Conservation (phyloP, 1,140 invertebrate genomes). For the Heliconius congener region DNA sequence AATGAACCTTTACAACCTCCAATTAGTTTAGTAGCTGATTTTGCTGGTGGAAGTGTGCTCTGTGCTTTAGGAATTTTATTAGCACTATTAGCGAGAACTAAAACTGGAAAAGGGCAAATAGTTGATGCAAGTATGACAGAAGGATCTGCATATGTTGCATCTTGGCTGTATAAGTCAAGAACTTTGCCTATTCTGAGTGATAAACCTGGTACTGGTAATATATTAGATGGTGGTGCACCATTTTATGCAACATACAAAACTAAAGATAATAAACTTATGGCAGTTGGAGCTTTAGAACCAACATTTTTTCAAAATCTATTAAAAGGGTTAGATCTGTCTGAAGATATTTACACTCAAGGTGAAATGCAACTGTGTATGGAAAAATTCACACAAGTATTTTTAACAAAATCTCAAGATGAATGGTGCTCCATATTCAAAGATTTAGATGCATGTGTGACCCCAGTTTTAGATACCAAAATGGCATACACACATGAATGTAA, state of each 20-base stretch:
- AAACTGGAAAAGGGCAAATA: slow-evolving; percentile 90
- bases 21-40: slow-evolving; percentile 95
- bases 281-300: slow-evolving; percentile 95
- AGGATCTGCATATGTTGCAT: slow-evolving; percentile 94
- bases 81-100: slow-evolving; percentile 91
- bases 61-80: slow-evolving; percentile 95
- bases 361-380: slow-evolving; percentile 82
- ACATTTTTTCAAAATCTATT: slow-evolving; percentile 93
- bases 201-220: slow-evolving; percentile 86
- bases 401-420: slow-evolving; percentile 92
- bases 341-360: slow-evolving; percentile 84
- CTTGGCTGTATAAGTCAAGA: slow-evolving; percentile 89
- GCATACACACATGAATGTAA: slow-evolving; percentile 81
- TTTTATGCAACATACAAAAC: slow-evolving; percentile 98
- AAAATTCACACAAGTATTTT: slow-evolving; percentile 87
- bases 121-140: slow-evolving; percentile 95
- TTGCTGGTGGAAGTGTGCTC: slow-evolving; percentile 95
- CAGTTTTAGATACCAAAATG: slow-evolving; percentile 88
- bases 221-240: slow-evolving; percentile 92
- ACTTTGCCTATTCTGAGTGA: slow-evolving; percentile 86
- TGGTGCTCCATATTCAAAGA: slow-evolving; percentile 95
- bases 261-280: slow-evolving; percentile 95
- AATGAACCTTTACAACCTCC: slow-evolving; percentile 90
- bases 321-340: slow-evolving; percentile 84
- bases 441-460: slow-evolving; percentile 96